phyloP scores from a whole-genome alignment of 2,113 vertebrate genomes.

The Ancistrus triradiatus region DNA sequence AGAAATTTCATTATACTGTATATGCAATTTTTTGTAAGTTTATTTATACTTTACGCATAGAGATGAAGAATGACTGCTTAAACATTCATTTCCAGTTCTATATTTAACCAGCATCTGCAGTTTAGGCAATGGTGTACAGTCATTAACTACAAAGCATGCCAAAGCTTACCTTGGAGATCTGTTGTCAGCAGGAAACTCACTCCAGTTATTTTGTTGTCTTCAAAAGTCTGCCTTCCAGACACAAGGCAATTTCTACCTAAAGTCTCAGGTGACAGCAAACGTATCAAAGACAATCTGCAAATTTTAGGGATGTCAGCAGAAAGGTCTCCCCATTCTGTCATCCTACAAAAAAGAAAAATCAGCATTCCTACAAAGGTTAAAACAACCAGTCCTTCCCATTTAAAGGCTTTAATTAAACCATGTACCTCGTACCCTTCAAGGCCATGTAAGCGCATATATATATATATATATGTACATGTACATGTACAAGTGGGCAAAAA shows the following conservation, averaged over 20 bases:
- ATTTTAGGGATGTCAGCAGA: background rate
- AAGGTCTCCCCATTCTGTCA: background rate
- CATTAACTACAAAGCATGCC: slow-evolving; percentile 11
- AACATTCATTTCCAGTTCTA: too few relatives aligned
- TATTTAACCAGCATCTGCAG: background rate
- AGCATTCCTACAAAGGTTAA: too few relatives aligned
- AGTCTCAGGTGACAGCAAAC: background rate
- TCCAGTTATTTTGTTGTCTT: background rate
- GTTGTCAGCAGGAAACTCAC: background rate
- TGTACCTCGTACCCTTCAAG: too few relatives aligned
- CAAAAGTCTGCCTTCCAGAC: slow-evolving; percentile 5
- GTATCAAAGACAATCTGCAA: background rate
- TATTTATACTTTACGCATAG: too few relatives aligned
- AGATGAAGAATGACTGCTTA: too few relatives aligned
- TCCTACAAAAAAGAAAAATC: background rate
- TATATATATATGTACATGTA: too few relatives aligned
- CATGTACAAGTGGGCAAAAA: too few relatives aligned
- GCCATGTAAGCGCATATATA: too few relatives aligned
- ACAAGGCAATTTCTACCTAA: background rate
- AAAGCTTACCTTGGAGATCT: background rate
- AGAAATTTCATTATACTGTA: too few relatives aligned
- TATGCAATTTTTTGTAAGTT: too few relatives aligned
- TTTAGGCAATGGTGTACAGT: background rate
- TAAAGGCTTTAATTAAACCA: too few relatives aligned
- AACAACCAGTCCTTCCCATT: too few relatives aligned